phyloP scores from a whole-genome alignment of 30 jellyfish, hydroid and myxozoan species.

The Clytia hemisphaerica region DNA sequence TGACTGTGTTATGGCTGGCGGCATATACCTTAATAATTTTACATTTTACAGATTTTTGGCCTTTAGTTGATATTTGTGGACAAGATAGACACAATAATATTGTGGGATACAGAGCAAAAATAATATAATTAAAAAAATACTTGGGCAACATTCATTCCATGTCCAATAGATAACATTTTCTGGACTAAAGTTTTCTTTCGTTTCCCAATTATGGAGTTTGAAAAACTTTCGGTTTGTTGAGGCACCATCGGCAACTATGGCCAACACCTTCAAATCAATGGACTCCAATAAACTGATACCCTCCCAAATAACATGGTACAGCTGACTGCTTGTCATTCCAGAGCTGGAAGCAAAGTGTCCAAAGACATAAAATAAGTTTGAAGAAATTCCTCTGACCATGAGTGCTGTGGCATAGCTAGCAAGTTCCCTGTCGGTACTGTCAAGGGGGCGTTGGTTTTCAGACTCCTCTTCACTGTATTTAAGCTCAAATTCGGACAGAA shows the following conservation, averaged over 20 bases:
- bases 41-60: too few species aligned
- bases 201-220: not conserved
- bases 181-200: not conserved
- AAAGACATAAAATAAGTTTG: not conserved
- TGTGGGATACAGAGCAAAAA: too few species aligned
- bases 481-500: not conserved
- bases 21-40: too few species aligned
- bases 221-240: not conserved
- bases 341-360: not conserved
- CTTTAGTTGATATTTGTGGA: too few species aligned
- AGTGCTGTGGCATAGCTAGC: too few species aligned
- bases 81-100: too few species aligned
- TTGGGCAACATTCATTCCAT: too few species aligned
- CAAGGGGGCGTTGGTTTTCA: too few species aligned
- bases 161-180: slow-evolving; percentile 5
- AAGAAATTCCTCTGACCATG: not conserved
- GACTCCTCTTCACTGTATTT: too few species aligned
- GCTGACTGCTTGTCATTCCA: not conserved
- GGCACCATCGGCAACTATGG: not conserved
- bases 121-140: too few species aligned
- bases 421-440: too few species aligned
- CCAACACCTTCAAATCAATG: slow-evolving; percentile 1
- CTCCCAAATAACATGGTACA: not conserved
- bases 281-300: not conserved
- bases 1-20: too few species aligned